Conservation (phyloP, 2,113 vertebrate genomes). For the Entosphenus tridentatus region DNA sequence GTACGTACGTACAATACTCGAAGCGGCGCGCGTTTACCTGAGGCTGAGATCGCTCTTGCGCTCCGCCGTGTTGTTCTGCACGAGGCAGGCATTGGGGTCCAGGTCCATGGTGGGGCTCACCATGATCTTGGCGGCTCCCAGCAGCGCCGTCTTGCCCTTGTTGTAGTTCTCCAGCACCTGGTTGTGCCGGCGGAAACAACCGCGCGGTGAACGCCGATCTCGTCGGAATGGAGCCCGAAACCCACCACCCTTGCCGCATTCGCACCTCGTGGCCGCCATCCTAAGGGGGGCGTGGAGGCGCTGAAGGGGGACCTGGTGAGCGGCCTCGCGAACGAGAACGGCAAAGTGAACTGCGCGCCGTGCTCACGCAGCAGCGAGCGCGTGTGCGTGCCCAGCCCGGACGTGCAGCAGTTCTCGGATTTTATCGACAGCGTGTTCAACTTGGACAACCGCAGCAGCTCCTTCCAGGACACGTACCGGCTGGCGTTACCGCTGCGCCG, state of each 20-base stretch:
- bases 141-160: slow-evolving; percentile 82
- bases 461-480: slow-evolving; percentile 55
- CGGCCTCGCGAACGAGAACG: no score
- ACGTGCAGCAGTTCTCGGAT: slow-evolving; percentile 82
- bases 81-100: slow-evolving; percentile 60
- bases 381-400: slow-evolving; percentile 45
- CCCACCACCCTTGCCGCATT: no score
- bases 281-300: slow-evolving; percentile 21
- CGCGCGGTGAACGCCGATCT: no score
- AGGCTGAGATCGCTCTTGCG: no score
- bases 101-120: slow-evolving; percentile 96
- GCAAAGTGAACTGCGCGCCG: no score
- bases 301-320: slow-evolving; percentile 7
- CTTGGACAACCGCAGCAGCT: slow-evolving; percentile 69
- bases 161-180: slow-evolving; percentile 98
- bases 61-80: slow-evolving; percentile 20
- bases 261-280: no score
- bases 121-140: slow-evolving; percentile 95
- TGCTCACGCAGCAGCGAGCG: no score
- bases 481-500: not conserved
- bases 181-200: not conserved
- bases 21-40: no score
- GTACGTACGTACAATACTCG: no score
- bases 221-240: no score
- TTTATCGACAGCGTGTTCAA: slow-evolving; percentile 94